Evolutionary conservation across 2,888 invertebrate species (phyloP), one percentile per base, ranked within the genome.

Genomic region (Hirtodrosophila trivittata): DNA sequence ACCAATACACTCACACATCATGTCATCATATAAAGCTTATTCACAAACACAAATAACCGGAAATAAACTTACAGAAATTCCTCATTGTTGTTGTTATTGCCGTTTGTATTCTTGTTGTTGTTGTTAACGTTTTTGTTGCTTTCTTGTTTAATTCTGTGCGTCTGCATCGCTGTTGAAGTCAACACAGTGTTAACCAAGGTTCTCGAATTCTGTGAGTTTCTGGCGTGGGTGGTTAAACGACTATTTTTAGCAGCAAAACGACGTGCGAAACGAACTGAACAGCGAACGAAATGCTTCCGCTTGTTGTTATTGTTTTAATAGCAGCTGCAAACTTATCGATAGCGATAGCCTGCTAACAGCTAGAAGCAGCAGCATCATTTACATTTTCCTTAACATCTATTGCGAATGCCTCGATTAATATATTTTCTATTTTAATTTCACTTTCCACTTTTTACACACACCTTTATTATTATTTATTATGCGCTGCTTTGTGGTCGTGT

Each of bases 51-150:
- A 51, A 38, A 60, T 52, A 66, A 59, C 66, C 59, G 64, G 65
- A 67, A 65, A 57, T 58, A 60, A 73, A 87, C 86, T 87, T 77
- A 87, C 87, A 80, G 60, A 83, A 80, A 86, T 82, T 81, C 66
- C 78, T 65, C 54, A 64, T 56, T 39, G 30, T 51, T 51, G 62
- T 43, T 60, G 51, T 16, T 50, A 8, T 62, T 41, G 54, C 30
- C 69, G 50, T 30, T 63, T 35, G 41, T 49, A 50, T 35, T 58
- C 32, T 30, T 56, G 46, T 18, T 42, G 21, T 10, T 57, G 10
- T 35, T 52, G 18, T 30, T 45, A 30, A n/a, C 32, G 43, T 14
- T 49, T 7, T 26, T 55, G 30, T 28, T 42, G 41, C 35, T 42
- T 28, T 37, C 52, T 71, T 64, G 35, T 18, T 56, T 46, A 62